These are phyloP conservation scores for Drosophila macrospina DNA, from an alignment of 2,888 invertebrate species.

Conservation along the genomic window DNA sequence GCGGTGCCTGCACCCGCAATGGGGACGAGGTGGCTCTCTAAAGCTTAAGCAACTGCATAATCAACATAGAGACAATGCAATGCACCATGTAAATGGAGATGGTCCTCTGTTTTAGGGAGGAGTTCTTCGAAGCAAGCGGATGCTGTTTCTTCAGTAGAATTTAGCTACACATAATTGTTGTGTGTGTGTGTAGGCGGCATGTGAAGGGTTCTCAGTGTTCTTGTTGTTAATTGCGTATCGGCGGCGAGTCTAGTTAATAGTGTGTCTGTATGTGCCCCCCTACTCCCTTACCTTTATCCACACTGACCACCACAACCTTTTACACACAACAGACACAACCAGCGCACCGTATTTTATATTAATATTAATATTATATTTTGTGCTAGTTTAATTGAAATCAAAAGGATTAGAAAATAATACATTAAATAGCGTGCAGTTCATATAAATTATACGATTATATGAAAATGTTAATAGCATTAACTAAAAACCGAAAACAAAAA, in stretches of 20 bases:
- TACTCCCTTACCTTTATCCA: constrained; percentile 2
- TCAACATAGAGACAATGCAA: too few species aligned
- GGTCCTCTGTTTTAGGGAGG: too few species aligned
- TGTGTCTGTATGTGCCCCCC: constrained; percentile 9
- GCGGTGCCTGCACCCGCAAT: constrained; percentile 63
- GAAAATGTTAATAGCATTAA: constrained; percentile 43
- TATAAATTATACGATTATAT: constrained; percentile 45
- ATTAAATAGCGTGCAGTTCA: constrained; percentile 40
- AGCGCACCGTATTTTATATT: constrained; percentile 43
- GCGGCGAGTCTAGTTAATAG: constrained; percentile 35
- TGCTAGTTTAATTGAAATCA: constrained; percentile 66
- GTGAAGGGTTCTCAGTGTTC: constrained; percentile 34
- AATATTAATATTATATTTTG: constrained; percentile 19
- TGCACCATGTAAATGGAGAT: too few species aligned
- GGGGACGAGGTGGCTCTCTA: constrained; percentile 83
- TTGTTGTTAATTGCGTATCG: constrained; percentile 20
- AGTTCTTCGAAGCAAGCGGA: too few species aligned
- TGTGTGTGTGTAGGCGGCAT: constrained; percentile 9
- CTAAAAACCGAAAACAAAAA: constrained; percentile 20
- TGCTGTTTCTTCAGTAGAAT: constrained; percentile 31
- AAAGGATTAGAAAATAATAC: constrained; percentile 32
- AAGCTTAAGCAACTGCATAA: constrained; percentile 14
- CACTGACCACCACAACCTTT: neutral
- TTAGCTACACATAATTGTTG: constrained; percentile 19
- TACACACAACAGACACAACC: constrained; percentile 19